These are phyloP conservation scores for Darevskia nairensis DNA, from an alignment of 2,797 vertebrate genomes.

Conservation along the genomic window DNA sequence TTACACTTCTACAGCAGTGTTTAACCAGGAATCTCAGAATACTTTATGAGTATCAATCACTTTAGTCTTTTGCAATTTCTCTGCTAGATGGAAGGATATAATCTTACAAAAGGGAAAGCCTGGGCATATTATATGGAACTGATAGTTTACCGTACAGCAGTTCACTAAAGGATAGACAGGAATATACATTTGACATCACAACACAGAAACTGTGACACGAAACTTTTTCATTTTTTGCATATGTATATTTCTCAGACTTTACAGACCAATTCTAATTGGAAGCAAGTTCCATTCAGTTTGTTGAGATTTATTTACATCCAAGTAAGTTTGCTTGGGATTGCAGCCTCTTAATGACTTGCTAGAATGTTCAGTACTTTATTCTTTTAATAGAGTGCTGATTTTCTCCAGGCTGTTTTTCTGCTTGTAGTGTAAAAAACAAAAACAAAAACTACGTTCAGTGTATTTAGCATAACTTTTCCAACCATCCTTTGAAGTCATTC, in stretches of 20 bases:
- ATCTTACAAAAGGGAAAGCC: neutral
- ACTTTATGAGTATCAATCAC: constrained; percentile 47
- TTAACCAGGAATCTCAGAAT: constrained; percentile 32
- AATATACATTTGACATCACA: neutral
- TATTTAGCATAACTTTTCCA: constrained; percentile 22
- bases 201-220: neutral
- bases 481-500: constrained; percentile 15
- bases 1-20: constrained; percentile 57
- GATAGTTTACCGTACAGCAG: constrained; percentile 7
- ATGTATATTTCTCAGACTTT: neutral
- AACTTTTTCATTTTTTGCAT: neutral
- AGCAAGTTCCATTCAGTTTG: neutral
- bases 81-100: neutral
- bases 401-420: neutral
- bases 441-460: neutral
- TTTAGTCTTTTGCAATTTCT: neutral
- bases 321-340: neutral
- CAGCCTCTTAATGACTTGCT: neutral
- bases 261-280: neutral
- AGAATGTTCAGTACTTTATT: constrained; percentile 6
- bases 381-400: neutral
- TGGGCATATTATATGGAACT: constrained; percentile 13
- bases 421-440: neutral
- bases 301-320: neutral
- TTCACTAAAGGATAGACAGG: neutral